Percentiles rank a stretch among this genome's conserved stretches.
phyloP scores from a whole-genome alignment of 2,113 vertebrate genomes.

The Ceyx margarethae region DNA sequence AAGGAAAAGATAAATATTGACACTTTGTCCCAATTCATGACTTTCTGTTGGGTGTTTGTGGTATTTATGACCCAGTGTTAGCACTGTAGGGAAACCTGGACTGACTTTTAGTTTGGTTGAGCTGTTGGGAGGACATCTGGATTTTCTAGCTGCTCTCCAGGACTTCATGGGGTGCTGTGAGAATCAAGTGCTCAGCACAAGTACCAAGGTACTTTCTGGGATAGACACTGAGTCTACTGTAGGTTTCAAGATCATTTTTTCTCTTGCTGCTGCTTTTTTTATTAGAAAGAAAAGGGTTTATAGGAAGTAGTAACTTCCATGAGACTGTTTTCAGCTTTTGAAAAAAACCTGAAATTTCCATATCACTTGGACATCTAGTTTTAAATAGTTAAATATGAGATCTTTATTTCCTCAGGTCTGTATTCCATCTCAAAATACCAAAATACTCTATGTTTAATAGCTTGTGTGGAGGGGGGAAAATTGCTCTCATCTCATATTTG shows the following conservation, averaged over 20 bases:
- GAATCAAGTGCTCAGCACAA: background rate
- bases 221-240: background rate
- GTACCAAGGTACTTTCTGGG: background rate
- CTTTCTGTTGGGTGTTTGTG: background rate
- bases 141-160: background rate
- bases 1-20: background rate
- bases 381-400: background rate
- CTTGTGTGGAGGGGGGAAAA: background rate
- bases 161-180: background rate
- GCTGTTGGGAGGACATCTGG: background rate
- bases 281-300: background rate
- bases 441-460: background rate
- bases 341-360: background rate
- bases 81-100: background rate
- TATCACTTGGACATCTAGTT: background rate
- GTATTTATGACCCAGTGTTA: background rate
- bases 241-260: background rate
- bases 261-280: background rate
- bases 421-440: background rate
- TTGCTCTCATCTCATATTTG: background rate
- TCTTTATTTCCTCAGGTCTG: background rate
- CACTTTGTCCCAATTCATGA: background rate
- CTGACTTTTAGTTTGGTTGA: background rate
- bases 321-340: background rate
- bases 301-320: background rate